Percentiles rank a stretch among this genome's conserved stretches.
Conservation (phyloP, 2,797 vertebrate species). For the Parauchenoglanis ngamensis region DNA sequence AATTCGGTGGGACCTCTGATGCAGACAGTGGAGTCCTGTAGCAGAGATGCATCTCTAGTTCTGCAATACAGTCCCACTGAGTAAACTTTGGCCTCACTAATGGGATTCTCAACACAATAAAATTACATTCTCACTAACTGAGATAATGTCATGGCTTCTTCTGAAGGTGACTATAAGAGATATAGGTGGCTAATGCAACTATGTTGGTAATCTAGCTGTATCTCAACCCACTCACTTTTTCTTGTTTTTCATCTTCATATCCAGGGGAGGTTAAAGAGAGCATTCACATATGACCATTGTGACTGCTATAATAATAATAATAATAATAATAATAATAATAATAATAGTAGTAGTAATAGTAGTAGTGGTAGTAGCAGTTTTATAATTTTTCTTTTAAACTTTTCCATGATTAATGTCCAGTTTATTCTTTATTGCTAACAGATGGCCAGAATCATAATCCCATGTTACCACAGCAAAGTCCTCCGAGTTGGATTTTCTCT, state of each 20-base stretch:
- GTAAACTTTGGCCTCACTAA: constrained; percentile 42
- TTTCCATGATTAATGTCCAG: neutral
- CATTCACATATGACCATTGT: neutral
- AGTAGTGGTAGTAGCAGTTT: neutral
- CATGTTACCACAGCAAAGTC: neutral
- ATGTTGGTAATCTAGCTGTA: constrained; percentile 47
- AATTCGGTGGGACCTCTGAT: constrained; percentile 23
- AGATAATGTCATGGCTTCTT: constrained; percentile 53
- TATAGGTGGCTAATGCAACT: constrained; percentile 34
- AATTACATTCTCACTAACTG: constrained; percentile 51
- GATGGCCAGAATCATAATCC: neutral
- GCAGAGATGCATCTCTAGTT: constrained; percentile 6
- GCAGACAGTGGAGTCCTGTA: constrained; percentile 3
- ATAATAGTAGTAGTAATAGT: neutral
- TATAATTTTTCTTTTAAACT: neutral
- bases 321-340: no score
- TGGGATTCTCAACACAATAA: constrained; percentile 53
- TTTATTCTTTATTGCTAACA: neutral
- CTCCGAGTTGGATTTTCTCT: neutral
- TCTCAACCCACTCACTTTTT: neutral
- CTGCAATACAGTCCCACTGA: neutral
- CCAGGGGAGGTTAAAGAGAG: constrained; percentile 1
- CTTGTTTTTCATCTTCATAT: constrained; percentile 34
- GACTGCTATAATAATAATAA: no score
- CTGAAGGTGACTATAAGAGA: constrained; percentile 48